Percentiles rank a stretch among this genome's conserved stretches.
Evolutionary conservation across 2,888 invertebrate genomes (phyloP).

Genomic region (Idaea biselata): DNA sequence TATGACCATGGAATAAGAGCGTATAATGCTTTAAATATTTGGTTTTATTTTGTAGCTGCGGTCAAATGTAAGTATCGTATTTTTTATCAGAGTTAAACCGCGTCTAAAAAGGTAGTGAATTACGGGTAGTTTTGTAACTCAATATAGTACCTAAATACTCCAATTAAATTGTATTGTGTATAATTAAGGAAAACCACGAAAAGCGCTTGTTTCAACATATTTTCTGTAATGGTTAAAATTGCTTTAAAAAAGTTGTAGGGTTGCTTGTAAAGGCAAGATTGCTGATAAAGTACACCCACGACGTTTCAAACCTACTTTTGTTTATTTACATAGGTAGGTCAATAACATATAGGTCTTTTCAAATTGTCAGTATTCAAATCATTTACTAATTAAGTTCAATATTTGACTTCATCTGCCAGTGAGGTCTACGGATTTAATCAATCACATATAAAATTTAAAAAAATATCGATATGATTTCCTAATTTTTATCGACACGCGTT

Average conservation of each 20-base stretch:
- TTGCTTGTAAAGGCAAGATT: neutral
- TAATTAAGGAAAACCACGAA: neutral
- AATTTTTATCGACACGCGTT: too few relatives aligned
- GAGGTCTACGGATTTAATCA: too few relatives aligned
- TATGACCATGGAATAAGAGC: neutral
- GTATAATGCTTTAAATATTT: neutral
- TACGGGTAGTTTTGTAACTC: neutral
- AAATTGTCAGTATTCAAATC: too few relatives aligned
- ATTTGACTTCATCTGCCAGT: too few relatives aligned
- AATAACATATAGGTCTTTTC: too few relatives aligned
- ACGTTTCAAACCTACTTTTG: too few relatives aligned
- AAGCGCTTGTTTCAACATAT: constrained; percentile 15
- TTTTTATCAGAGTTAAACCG: neutral
- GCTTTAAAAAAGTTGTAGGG: neutral
- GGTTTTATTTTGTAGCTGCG: neutral
- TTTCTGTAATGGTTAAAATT: constrained; percentile 11
- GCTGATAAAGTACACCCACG: neutral
- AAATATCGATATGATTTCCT: too few relatives aligned
- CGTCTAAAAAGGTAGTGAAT: too few relatives aligned
- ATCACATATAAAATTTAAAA: too few relatives aligned
- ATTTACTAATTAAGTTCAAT: too few relatives aligned
- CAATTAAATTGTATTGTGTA: neutral
- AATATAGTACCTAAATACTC: constrained; percentile 16
- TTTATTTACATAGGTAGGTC: too few relatives aligned
- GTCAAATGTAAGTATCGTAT: neutral